Evolutionary conservation across 1,140 invertebrate species (phyloP).

Genomic region (Oreohelix idahoensis): DNA sequence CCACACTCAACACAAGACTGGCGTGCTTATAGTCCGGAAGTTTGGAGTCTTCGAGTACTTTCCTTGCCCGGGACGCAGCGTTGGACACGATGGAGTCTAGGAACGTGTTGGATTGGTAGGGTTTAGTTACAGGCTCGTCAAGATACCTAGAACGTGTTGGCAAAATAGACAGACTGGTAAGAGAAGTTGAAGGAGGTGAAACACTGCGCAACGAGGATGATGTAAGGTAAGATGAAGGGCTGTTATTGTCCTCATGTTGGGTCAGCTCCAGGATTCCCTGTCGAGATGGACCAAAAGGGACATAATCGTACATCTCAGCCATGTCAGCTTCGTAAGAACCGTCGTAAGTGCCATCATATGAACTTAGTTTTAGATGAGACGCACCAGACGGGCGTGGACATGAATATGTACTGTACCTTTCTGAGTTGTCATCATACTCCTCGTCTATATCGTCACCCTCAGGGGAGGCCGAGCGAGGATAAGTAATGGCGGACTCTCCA

Average conservation of each 20-base stretch:
- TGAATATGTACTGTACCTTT: conserved; percentile 12
- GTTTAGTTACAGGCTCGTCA: neutral
- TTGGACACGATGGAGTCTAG: conserved; percentile 22
- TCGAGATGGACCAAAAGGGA: conserved; percentile 31
- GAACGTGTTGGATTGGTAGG: neutral
- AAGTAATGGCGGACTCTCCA: neutral
- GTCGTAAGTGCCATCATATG: conserved; percentile 32
- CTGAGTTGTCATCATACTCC: conserved; percentile 1
- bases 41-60: conserved; percentile 15
- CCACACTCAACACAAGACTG: conserved; percentile 38
- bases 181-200: neutral
- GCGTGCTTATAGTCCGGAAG: conserved; percentile 37
- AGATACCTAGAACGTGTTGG: neutral
- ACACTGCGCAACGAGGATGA: neutral
- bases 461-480: neutral
- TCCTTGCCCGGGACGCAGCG: conserved; percentile 19
- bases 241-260: conserved; percentile 6
- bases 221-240: neutral
- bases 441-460: conserved; percentile 16
- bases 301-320: conserved; percentile 41
- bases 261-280: conserved; percentile 38
- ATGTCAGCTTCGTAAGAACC: conserved; percentile 40
- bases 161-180: neutral
- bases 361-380: conserved; percentile 21
- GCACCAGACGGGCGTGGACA: conserved; percentile 15